Conservation (phyloP, 2,888 invertebrate genomes). For the Ypsolopha sequella region DNA sequence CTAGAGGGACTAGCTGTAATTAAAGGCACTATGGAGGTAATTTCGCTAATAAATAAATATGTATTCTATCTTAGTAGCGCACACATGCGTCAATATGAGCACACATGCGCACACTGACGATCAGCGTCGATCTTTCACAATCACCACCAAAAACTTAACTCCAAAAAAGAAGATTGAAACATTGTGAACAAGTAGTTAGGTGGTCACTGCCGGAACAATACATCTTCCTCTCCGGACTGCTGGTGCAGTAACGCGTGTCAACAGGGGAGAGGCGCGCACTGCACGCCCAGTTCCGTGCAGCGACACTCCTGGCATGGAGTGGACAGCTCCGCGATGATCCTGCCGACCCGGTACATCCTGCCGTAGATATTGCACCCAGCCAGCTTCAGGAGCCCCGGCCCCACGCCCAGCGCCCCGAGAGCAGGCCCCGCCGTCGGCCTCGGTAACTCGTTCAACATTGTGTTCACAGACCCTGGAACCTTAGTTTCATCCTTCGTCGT, state of each 20-base stretch:
- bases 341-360: constrained; percentile 86
- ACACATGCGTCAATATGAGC: neutral
- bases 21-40: no score
- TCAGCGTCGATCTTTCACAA: no score
- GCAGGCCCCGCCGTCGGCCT: neutral
- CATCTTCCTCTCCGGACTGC: neutral
- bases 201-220: neutral
- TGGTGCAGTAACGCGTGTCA: constrained; percentile 11
- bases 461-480: neutral
- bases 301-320: constrained; percentile 86
- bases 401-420: constrained; percentile 20
- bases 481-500: constrained; percentile 14
- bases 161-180: no score
- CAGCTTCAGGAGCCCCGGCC: constrained; percentile 76
- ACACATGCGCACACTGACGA: no score
- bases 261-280: constrained; percentile 79
- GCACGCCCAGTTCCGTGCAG: constrained; percentile 89
- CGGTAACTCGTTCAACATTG: no score
- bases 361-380: constrained; percentile 94
- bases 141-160: no score
- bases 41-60: no score
- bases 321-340: constrained; percentile 85
- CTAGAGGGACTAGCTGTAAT: neutral
- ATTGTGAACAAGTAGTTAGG: no score
- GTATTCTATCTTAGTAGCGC: no score